Evolutionary conservation across 2,888 invertebrate genomes (phyloP).

Genomic region (Drosophila kambysellisi): DNA sequence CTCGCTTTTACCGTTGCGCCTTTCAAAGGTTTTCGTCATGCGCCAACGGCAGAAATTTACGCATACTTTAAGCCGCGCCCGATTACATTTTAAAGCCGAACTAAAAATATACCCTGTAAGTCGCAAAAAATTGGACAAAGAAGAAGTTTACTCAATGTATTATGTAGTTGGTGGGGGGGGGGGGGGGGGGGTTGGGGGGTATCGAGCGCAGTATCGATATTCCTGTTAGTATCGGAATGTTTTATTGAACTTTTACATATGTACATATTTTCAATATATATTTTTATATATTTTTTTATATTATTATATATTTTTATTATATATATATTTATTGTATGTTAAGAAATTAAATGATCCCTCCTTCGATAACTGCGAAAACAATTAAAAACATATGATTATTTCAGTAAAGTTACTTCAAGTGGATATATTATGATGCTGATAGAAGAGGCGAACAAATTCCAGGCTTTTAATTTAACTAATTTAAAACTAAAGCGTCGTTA

Average conservation of each 20-base stretch:
- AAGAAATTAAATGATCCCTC: too few relatives aligned
- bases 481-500: not conserved
- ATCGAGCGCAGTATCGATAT: too few relatives aligned
- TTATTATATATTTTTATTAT: too few relatives aligned
- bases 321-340: too few relatives aligned
- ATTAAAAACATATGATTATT: not conserved
- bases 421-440: not conserved
- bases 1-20: conserved; percentile 47
- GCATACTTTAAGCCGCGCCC: not conserved
- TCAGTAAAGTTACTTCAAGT: not conserved
- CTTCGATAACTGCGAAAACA: not conserved
- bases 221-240: too few relatives aligned
- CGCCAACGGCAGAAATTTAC: conserved; percentile 30
- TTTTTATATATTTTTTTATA: too few relatives aligned
- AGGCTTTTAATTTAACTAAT: not conserved
- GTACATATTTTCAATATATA: too few relatives aligned
- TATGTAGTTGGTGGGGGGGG: too few relatives aligned
- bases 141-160: too few relatives aligned
- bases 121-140: not conserved
- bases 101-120: not conserved
- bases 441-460: not conserved
- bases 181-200: too few relatives aligned
- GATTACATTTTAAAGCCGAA: not conserved
- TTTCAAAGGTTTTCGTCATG: conserved; percentile 41
- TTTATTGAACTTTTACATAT: too few relatives aligned